phyloP scores from a whole-genome alignment of 2,797 vertebrate species.

The Myotis vivesi region DNA sequence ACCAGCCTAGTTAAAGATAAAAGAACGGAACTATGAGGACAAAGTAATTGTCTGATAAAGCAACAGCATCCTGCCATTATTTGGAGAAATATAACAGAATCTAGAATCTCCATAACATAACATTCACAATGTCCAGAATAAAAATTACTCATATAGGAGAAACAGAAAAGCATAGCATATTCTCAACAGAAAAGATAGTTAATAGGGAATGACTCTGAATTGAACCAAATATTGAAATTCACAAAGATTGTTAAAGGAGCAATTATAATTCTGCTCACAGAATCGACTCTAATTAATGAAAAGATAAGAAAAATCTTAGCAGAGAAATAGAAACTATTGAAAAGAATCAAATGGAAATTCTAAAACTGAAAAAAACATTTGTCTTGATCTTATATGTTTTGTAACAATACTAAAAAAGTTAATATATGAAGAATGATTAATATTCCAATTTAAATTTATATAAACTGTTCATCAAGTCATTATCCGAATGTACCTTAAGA shows the following conservation, averaged over 20 bases:
- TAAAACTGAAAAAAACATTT: constrained; percentile 38
- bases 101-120: not conserved
- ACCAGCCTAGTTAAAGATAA: not conserved
- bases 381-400: constrained; percentile 24
- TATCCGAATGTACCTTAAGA: constrained; percentile 31
- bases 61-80: not conserved
- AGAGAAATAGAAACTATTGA: constrained; percentile 34
- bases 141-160: not conserved
- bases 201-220: constrained; percentile 7
- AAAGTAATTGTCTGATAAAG: not conserved
- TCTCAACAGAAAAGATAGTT: constrained; percentile 30
- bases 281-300: constrained; percentile 44
- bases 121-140: not conserved
- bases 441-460: constrained; percentile 1
- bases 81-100: constrained; percentile 17
- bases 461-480: not conserved
- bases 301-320: constrained; percentile 7
- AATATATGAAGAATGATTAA: constrained; percentile 27
- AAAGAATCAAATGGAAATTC: constrained; percentile 39
- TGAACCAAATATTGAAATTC: constrained; percentile 30
- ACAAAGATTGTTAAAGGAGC: not conserved
- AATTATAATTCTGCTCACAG: constrained; percentile 39
- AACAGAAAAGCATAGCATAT: constrained; percentile 5
- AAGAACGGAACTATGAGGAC: not conserved
- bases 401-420: constrained; percentile 12